Percentiles rank a stretch among this genome's conserved stretches.
Evolutionary conservation across 2,113 vertebrate genomes (phyloP).

Genomic region (Nanorana parkeri): DNA sequence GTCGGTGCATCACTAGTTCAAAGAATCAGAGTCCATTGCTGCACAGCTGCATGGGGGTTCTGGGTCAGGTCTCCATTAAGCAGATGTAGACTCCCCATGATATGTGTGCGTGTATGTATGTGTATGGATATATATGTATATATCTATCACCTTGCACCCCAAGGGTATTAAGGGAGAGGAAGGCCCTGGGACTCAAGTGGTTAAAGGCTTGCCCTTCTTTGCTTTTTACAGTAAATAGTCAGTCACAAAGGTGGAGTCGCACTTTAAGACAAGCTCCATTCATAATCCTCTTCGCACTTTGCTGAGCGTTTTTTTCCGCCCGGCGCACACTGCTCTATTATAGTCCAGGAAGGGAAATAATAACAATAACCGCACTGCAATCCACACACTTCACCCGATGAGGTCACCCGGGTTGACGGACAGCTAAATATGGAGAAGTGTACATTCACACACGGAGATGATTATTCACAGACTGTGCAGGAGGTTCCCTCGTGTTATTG

Average conservation of each 20-base stretch:
- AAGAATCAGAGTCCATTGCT: too few relatives aligned
- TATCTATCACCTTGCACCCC: too few relatives aligned
- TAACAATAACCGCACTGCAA: too few relatives aligned
- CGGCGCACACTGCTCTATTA: not conserved
- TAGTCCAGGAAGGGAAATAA: not conserved
- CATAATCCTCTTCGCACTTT: not conserved
- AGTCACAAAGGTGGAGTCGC: not conserved
- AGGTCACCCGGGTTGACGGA: conserved; percentile 25
- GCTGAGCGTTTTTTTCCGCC: not conserved
- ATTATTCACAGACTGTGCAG: conserved; percentile 47
- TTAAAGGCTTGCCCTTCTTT: not conserved
- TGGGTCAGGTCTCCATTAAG: too few relatives aligned
- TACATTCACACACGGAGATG: not conserved
- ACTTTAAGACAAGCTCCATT: not conserved
- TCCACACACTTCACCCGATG: conserved; percentile 3
- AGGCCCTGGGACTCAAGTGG: too few relatives aligned
- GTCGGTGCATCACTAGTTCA: too few relatives aligned
- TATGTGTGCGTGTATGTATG: too few relatives aligned
- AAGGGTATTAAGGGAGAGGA: too few relatives aligned
- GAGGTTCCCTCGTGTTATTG: conserved; percentile 26
- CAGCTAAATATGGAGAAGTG: not conserved
- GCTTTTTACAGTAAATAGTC: not conserved
- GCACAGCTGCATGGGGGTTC: too few relatives aligned
- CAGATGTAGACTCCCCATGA: too few relatives aligned
- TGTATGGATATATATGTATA: too few relatives aligned